These are phyloP conservation scores for Lacanobia wlatinum DNA, from an alignment of 2,888 invertebrate genomes.

Conservation along the genomic window DNA sequence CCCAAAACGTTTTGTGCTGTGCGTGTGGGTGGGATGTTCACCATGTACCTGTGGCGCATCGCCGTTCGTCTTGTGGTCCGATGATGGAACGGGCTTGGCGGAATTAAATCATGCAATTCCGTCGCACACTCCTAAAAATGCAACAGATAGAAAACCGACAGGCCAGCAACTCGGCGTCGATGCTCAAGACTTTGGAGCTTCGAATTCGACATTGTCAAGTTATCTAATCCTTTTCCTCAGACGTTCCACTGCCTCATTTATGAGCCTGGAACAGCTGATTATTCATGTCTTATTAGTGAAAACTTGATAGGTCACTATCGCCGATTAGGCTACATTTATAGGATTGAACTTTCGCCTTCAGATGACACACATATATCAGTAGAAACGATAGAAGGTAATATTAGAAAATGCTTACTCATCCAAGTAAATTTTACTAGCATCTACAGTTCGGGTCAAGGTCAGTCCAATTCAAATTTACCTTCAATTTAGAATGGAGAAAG, in stretches of 20 bases:
- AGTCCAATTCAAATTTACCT: not conserved
- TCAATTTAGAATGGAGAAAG: too few species aligned
- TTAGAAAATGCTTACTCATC: constrained; percentile 2
- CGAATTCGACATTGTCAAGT: not conserved
- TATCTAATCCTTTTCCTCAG: not conserved
- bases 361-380: not conserved
- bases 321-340: not conserved
- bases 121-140: too few species aligned
- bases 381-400: not conserved
- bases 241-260: not conserved
- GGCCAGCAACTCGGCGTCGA: too few species aligned
- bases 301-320: not conserved
- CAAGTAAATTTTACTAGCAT: not conserved
- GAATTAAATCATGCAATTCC: too few species aligned
- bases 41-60: too few species aligned
- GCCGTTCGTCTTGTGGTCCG: too few species aligned
- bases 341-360: constrained; percentile 1
- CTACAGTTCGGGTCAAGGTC: not conserved
- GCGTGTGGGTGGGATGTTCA: too few species aligned
- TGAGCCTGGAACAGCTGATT: not conserved
- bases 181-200: too few species aligned
- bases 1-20: too few species aligned
- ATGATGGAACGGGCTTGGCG: too few species aligned
- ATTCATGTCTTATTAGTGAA: not conserved
- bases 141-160: too few species aligned